Evolutionary conservation across 2,888 invertebrate genomes (phyloP).

Genomic region (Caenorhabditis uteleia): DNA sequence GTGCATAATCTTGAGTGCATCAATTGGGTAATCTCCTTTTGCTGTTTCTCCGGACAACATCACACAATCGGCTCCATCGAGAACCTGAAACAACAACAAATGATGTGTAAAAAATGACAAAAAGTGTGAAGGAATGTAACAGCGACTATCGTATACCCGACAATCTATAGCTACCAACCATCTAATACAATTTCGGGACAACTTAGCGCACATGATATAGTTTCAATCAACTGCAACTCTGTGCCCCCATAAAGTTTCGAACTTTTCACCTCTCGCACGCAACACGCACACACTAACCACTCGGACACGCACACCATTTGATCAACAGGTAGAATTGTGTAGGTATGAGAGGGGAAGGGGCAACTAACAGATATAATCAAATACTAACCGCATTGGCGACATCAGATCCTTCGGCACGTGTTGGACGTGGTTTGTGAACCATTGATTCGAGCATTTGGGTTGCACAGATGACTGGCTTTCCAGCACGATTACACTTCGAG

Average conservation of each 20-base stretch:
- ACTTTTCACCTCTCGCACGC: slow-evolving; percentile 5
- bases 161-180: too few species aligned
- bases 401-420: slow-evolving; percentile 72
- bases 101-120: slow-evolving; percentile 18
- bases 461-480: slow-evolving; percentile 97
- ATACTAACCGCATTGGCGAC: slow-evolving; percentile 92
- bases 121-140: slow-evolving; percentile 3
- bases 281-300: slow-evolving; percentile 7
- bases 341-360: slow-evolving; percentile 70
- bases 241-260: slow-evolving; percentile 36
- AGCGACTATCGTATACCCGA: slow-evolving; percentile 6
- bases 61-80: slow-evolving; percentile 97
- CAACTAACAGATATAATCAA: not conserved
- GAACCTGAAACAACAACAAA: slow-evolving; percentile 73
- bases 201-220: slow-evolving; percentile 49
- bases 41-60: slow-evolving; percentile 99
- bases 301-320: slow-evolving; percentile 3
- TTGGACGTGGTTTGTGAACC: slow-evolving; percentile 95
- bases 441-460: slow-evolving; percentile 97
- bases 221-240: slow-evolving; percentile 49
- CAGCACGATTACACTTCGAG: slow-evolving; percentile 89
- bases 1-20: slow-evolving; percentile 78
- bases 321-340: slow-evolving; percentile 72
- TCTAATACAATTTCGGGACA: slow-evolving; percentile 40
- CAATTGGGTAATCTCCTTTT: slow-evolving; percentile 92